Percentiles rank a stretch among this genome's conserved stretches.
phyloP scores from a whole-genome alignment of 2,797 vertebrate species.

The Helarctos malayanus region DNA sequence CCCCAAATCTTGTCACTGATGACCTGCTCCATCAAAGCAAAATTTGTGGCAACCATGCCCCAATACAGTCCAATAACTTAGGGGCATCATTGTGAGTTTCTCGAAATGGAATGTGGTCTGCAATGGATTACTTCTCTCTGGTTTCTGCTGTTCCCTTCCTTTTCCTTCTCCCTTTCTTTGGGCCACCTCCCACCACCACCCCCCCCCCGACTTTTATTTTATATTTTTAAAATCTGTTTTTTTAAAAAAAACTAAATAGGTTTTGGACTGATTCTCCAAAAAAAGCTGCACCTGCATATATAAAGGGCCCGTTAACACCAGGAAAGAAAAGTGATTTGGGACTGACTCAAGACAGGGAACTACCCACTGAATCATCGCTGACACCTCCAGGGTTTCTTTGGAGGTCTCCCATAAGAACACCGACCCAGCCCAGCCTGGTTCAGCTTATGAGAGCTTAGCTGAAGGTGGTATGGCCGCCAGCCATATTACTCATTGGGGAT shows the following conservation, averaged over 20 bases:
- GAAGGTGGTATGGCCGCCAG: constrained; percentile 86
- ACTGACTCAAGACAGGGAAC: constrained; percentile 81
- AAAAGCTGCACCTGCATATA: constrained; percentile 41
- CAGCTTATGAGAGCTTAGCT: constrained; percentile 81
- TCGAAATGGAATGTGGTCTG: background rate
- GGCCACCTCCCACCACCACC: background rate
- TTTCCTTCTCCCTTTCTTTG: background rate
- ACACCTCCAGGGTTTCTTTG: constrained; percentile 84
- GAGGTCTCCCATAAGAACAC: constrained; percentile 83
- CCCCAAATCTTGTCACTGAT: background rate
- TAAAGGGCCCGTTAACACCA: constrained; percentile 48
- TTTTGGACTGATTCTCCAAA: constrained; percentile 34
- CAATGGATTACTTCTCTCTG: background rate
- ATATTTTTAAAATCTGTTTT: background rate
- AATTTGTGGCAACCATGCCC: background rate
- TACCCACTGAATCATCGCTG: constrained; percentile 85
- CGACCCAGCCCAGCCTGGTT: constrained; percentile 52
- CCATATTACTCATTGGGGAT: constrained; percentile 89
- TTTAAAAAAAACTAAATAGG: background rate
- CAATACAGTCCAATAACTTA: background rate
- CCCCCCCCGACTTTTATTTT: background rate
- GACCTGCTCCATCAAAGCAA: background rate
- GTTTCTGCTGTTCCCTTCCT: background rate
- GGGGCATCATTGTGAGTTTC: background rate
- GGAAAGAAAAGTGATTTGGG: constrained; percentile 62